Conservation (phyloP, 37 sponge, comb jelly and placozoan species). For the Agelas oroides region DNA sequence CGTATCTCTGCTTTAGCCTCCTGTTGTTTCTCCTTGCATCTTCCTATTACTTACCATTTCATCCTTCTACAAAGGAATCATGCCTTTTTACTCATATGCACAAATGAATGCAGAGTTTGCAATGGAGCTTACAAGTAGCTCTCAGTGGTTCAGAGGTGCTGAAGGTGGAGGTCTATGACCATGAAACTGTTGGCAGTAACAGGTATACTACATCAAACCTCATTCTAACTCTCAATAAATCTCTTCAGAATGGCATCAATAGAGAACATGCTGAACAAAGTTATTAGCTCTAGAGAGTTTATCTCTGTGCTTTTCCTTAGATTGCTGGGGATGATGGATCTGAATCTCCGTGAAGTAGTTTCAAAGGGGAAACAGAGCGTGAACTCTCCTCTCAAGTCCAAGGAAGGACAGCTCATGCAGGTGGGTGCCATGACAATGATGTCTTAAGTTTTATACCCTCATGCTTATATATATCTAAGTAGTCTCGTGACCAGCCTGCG, state of each 20-base stretch:
- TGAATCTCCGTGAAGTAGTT: slow-evolving; percentile 39
- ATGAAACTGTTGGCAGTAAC: slow-evolving; percentile 87
- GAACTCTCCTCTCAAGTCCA: slow-evolving; percentile 33
- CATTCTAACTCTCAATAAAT: too few relatives aligned
- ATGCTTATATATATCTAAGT: too few relatives aligned
- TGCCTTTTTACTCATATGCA: neutral
- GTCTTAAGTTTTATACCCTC: too few relatives aligned
- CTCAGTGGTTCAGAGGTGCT: slow-evolving; percentile 61
- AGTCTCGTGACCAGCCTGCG: too few relatives aligned
- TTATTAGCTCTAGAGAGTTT: too few relatives aligned
- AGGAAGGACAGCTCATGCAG: slow-evolving; percentile 34
- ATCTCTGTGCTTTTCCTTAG: neutral
- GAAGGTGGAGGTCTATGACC: slow-evolving; percentile 81
- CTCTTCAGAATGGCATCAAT: too few relatives aligned
- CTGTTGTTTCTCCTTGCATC: too few relatives aligned
- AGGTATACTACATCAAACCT: too few relatives aligned
- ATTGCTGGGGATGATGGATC: slow-evolving; percentile 28
- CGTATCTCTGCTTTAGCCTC: too few relatives aligned
- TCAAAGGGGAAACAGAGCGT: slow-evolving; percentile 38
- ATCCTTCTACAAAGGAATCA: too few relatives aligned
- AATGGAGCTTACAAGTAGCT: slow-evolving; percentile 41
- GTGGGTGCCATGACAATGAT: neutral
- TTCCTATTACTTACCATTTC: too few relatives aligned
- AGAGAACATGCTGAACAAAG: too few relatives aligned
- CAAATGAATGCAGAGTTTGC: slow-evolving; percentile 51